Evolutionary conservation across 2,888 invertebrate species (phyloP), one percentile per base, ranked within the genome.

Genomic region (Cataglyphis albicans): DNA sequence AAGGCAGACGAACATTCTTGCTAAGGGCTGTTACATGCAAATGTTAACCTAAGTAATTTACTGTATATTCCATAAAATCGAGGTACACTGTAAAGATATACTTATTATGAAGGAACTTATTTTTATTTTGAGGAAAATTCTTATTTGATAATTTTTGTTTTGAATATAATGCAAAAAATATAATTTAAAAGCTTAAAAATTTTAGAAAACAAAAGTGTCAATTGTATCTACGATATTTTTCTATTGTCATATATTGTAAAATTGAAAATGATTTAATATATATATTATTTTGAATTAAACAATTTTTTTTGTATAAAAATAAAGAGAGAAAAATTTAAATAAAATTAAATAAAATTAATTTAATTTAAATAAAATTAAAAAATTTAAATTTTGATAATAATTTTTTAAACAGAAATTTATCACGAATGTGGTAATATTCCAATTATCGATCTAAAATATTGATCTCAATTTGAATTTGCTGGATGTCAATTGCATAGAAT

Each of bases 391-490:
- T 44, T 44, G 18, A 44, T 48, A 48, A 48, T 48, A 18, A 48
- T 48, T 48, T 38, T 90, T 87, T 86, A 84, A 83, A 88, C 89
- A 88, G 87, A 82, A 91, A 90, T 90, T 90, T 89, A 86, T 65
- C 25, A 81, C 81, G 83, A 74, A 85, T 67, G 85, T 84, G 82
- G 84, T 87, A 87, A 88, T 90, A 89, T 90, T 87, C 86, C 89
- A 86, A 91, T 91, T 87, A 86, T 84, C 85, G 59, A 85, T 84
- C 75, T 87, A 87, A 89, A 89, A 91, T 90, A 91, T 91, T 89
- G 89, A 91, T 91, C 90, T 91, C 89, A 91, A 91, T 91, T 89
- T 90, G 88, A 90, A 91, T 91, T 86, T 88, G 86, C 87, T 86
- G 86, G 87, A 88, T 83, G 88, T 82, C 87, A 61, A 44, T 6